These are phyloP conservation scores for Drosophila nebulosa DNA, from an alignment of 1,140 invertebrate species.

Conservation along the genomic window DNA sequence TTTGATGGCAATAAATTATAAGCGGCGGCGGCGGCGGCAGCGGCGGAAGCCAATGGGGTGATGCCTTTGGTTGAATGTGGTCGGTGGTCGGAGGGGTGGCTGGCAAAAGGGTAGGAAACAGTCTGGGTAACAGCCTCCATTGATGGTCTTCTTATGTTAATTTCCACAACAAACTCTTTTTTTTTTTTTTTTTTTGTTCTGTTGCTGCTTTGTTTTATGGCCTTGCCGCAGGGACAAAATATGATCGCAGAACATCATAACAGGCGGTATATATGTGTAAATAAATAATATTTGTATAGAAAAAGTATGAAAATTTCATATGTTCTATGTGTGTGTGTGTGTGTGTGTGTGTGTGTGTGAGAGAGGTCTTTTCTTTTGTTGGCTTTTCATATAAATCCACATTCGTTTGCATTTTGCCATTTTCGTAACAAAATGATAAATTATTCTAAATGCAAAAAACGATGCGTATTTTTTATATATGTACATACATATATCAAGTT, in stretches of 20 bases:
- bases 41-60: neutral
- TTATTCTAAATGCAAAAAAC: constrained; percentile 58
- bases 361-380: constrained; percentile 31
- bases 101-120: neutral
- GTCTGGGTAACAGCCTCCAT: constrained; percentile 7
- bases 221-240: constrained; percentile 20
- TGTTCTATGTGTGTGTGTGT: too few species aligned
- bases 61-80: neutral
- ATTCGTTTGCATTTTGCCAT: constrained; percentile 35
- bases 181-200: neutral
- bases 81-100: neutral
- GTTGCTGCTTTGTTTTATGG: constrained; percentile 17
- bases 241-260: constrained; percentile 23
- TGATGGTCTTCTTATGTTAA: constrained; percentile 64
- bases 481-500: neutral
- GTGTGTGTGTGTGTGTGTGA: constrained; percentile 12
- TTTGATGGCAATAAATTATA: constrained; percentile 40
- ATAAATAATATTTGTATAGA: neutral
- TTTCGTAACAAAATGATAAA: constrained; percentile 48
- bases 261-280: neutral
- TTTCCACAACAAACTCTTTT: constrained; percentile 2
- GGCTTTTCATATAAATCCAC: constrained; percentile 24
- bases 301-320: too few species aligned
- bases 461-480: constrained; percentile 45
- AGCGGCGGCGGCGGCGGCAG: neutral